A percentile compares a stretch with the other conserved stretches of the same genome.
These are phyloP conservation scores for Drosophila flavopinicola DNA, from an alignment of 2,888 invertebrate genomes.

Conservation along the genomic window DNA sequence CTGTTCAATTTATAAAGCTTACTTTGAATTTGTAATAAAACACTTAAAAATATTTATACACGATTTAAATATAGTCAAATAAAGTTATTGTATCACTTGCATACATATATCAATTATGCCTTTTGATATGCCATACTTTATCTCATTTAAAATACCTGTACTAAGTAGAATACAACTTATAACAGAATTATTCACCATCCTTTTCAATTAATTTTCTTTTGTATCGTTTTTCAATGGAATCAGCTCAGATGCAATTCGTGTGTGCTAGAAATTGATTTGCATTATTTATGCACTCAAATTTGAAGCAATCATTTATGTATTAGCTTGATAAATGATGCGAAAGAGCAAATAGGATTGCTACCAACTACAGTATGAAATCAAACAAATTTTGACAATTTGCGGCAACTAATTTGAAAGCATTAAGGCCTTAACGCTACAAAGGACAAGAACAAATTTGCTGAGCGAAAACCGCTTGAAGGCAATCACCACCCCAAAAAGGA, in stretches of 20 bases:
- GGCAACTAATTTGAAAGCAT: background rate
- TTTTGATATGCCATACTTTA: too few species aligned
- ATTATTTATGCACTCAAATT: background rate
- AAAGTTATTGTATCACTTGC: too few species aligned
- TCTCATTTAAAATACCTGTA: too few species aligned
- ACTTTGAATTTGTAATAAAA: too few species aligned
- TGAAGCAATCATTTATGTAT: background rate
- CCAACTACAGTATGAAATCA: conserved; percentile 32
- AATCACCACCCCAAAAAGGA: background rate
- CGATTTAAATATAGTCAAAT: too few species aligned
- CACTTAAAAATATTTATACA: too few species aligned
- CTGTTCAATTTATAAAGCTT: too few species aligned
- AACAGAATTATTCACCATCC: too few species aligned
- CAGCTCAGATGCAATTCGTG: background rate
- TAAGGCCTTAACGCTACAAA: background rate
- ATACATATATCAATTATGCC: too few species aligned
- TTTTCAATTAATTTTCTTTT: background rate
- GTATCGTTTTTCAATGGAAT: background rate
- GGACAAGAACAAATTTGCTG: conserved; percentile 16
- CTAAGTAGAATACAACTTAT: too few species aligned
- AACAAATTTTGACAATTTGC: conserved; percentile 20
- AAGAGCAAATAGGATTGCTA: conserved; percentile 20
- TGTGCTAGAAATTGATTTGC: background rate
- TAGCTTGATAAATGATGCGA: background rate
- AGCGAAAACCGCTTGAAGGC: conserved; percentile 20